Evolutionary conservation across 2,888 invertebrate species (phyloP).

Genomic region (Sicus ferrugineus): DNA sequence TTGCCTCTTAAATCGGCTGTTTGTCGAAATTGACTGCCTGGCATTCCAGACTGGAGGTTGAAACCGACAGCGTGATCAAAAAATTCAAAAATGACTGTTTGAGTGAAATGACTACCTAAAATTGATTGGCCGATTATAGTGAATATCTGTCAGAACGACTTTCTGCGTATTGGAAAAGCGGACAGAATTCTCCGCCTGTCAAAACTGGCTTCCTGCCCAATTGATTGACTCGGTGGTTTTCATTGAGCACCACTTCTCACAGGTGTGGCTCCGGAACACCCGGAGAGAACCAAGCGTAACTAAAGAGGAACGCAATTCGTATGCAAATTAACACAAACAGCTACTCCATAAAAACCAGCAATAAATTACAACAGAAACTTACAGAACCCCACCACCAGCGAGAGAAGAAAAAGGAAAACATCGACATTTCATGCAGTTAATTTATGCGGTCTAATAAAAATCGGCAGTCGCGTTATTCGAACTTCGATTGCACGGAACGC

Average conservation of each 20-base stretch:
- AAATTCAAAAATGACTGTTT: no score
- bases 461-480: background rate
- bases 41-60: no score
- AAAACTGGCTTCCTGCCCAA: no score
- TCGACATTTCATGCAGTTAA: conserved; percentile 17
- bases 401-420: background rate
- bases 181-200: no score
- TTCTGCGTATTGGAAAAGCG: no score
- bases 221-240: no score
- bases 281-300: background rate
- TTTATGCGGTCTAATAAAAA: conserved; percentile 31
- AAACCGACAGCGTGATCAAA: no score
- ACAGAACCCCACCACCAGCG: conserved; percentile 7
- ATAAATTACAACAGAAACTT: conserved; percentile 1
- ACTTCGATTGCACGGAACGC: background rate
- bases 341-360: background rate
- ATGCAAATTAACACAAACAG: conserved; percentile 19
- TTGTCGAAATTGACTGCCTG: no score
- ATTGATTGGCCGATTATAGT: no score
- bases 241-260: conserved; percentile 3
- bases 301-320: background rate
- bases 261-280: conserved; percentile 23
- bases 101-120: no score
- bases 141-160: no score
- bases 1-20: no score